phyloP scores from a whole-genome alignment of 2,888 invertebrate species.

The Xylocampa areola region DNA sequence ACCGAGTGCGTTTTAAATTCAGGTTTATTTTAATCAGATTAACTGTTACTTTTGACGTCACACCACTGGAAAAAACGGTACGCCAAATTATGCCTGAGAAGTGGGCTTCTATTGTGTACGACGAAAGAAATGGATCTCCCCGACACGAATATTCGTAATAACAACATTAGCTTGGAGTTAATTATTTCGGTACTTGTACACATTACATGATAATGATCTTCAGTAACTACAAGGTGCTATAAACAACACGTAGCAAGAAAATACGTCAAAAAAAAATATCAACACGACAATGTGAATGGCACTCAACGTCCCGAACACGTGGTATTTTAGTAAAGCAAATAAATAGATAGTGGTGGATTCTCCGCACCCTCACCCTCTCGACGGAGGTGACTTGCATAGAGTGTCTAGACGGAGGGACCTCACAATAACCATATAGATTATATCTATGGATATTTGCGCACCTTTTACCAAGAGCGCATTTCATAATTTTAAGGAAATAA shows the following conservation, averaged over 20 bases:
- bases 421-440: constrained; percentile 68
- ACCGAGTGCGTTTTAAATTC: constrained; percentile 71
- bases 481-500: constrained; percentile 43
- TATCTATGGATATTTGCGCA: constrained; percentile 64
- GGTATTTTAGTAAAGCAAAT: constrained; percentile 84
- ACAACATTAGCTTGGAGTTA: constrained; percentile 46
- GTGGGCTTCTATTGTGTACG: constrained; percentile 82
- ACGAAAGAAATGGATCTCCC: constrained; percentile 69
- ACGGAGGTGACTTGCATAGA: constrained; percentile 82
- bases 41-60: constrained; percentile 80
- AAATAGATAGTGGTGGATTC: constrained; percentile 83
- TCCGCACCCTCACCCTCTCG: constrained; percentile 84
- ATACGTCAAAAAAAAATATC: constrained; percentile 43
- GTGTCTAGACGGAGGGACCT: constrained; percentile 88
- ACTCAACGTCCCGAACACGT: constrained; percentile 80
- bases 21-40: constrained; percentile 77
- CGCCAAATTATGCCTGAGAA: constrained; percentile 87
- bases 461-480: constrained; percentile 48
- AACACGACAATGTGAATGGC: constrained; percentile 62
- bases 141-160: constrained; percentile 55
- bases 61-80: constrained; percentile 83
- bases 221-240: constrained; percentile 21
- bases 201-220: constrained; percentile 34
- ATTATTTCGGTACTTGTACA: constrained; percentile 48
- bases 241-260: constrained; percentile 18